Conservation (phyloP, 2,113 vertebrate genomes). For the Pygoscelis adeliae region DNA sequence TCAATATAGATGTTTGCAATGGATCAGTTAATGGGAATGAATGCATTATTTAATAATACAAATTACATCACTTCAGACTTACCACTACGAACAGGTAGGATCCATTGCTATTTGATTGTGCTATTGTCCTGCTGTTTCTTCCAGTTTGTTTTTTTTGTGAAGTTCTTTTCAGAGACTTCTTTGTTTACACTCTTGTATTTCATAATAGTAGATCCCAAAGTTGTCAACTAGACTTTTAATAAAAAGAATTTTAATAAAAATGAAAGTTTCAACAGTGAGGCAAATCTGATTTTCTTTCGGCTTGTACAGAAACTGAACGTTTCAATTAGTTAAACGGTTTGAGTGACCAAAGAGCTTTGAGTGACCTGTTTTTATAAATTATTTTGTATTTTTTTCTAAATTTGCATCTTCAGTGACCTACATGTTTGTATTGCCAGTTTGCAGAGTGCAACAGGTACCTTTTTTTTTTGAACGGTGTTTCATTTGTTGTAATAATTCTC, state of each 20-base stretch:
- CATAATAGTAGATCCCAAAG: not conserved
- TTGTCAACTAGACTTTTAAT: not conserved
- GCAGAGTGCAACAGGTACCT: not conserved
- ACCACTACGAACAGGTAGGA: constrained; percentile 74
- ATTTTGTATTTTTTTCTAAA: not conserved
- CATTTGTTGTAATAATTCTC: not conserved
- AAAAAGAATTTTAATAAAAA: no score
- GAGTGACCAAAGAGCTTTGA: not conserved
- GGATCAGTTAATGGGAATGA: constrained; percentile 70
- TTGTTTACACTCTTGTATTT: not conserved
- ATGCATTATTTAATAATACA: constrained; percentile 70
- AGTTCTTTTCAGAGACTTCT: not conserved
- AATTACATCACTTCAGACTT: constrained; percentile 73
- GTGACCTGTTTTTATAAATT: not conserved
- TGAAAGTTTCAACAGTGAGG: not conserved
- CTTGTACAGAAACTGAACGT: not conserved
- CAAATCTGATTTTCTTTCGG: not conserved
- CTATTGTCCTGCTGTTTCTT: not conserved
- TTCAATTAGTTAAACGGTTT: not conserved
- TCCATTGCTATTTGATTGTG: not conserved
- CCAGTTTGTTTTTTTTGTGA: not conserved
- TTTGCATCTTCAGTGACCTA: not conserved
- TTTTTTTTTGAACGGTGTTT: not conserved
- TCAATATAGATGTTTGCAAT: constrained; percentile 73
- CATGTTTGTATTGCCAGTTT: not conserved